Evolutionary conservation across 2,888 invertebrate genomes (phyloP).

Genomic region (Dilophus febrilis): DNA sequence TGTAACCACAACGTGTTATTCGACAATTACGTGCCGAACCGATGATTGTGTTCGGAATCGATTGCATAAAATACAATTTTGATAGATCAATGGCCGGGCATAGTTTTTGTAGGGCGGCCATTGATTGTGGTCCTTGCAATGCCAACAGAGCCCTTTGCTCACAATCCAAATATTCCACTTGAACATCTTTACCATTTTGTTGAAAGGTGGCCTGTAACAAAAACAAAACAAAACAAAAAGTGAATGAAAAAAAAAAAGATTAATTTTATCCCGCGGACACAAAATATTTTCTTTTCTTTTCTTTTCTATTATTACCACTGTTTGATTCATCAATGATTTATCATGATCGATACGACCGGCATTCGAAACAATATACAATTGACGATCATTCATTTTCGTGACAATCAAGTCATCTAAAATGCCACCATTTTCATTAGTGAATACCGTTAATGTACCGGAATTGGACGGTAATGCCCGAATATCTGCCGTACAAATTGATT

Average conservation of each 20-base stretch:
- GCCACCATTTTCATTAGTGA: slow-evolving; percentile 72
- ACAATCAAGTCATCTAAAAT: slow-evolving; percentile 93
- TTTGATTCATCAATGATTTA: slow-evolving; percentile 42
- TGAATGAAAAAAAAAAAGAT: not conserved
- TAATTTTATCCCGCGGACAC: not conserved
- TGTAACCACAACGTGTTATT: slow-evolving; percentile 87
- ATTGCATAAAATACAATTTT: slow-evolving; percentile 78
- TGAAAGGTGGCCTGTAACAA: slow-evolving; percentile 26
- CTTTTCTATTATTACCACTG: slow-evolving; percentile 34
- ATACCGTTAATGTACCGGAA: slow-evolving; percentile 68
- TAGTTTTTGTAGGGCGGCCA: slow-evolving; percentile 45
- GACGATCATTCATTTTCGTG: slow-evolving; percentile 57
- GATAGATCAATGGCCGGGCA: slow-evolving; percentile 43
- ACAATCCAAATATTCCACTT: slow-evolving; percentile 57
- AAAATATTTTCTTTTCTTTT: no score
- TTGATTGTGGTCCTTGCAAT: slow-evolving; percentile 66
- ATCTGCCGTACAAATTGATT: slow-evolving; percentile 76
- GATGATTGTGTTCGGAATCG: slow-evolving; percentile 38
- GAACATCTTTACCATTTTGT: slow-evolving; percentile 43
- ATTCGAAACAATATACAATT: slow-evolving; percentile 88
- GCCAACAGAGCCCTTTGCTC: slow-evolving; percentile 63
- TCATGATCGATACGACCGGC: slow-evolving; percentile 76
- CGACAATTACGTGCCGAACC: slow-evolving; percentile 51
- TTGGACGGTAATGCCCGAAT: slow-evolving; percentile 53
- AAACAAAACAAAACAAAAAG: no score